A percentile compares a stretch with the other conserved stretches of the same genome.
phyloP scores from a whole-genome alignment of 1,140 invertebrate species.

The Camponotus floridanus region DNA sequence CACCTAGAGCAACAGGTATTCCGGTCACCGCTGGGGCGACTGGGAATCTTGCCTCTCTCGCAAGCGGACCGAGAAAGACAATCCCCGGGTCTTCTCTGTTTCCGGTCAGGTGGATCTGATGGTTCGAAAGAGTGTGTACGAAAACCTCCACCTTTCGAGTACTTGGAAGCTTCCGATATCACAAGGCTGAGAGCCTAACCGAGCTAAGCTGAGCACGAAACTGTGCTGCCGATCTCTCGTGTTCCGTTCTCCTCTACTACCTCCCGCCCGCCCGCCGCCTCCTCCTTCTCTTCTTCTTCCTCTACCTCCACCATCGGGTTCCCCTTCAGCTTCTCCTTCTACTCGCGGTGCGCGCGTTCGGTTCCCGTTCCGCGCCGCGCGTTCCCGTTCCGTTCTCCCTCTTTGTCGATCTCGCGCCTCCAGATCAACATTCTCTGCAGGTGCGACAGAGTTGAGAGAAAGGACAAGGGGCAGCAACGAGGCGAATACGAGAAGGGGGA shows the following conservation, averaged over 20 bases:
- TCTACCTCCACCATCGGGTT: conserved; percentile 66
- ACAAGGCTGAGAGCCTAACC: conserved; percentile 74
- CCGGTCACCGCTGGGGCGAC: conserved; percentile 40
- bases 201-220: conserved; percentile 80
- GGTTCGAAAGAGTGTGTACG: conserved; percentile 24
- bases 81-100: neutral
- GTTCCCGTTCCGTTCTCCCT: conserved; percentile 75
- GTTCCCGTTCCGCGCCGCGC: conserved; percentile 76
- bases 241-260: conserved; percentile 78
- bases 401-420: conserved; percentile 60
- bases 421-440: conserved; percentile 54
- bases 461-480: conserved; percentile 48
- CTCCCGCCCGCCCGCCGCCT: conserved; percentile 51
- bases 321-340: conserved; percentile 76
- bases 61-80: conserved; percentile 17
- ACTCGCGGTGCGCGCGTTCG: conserved; percentile 70
- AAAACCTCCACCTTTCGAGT: conserved; percentile 48
- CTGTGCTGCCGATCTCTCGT: conserved; percentile 84
- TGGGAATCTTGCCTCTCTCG: conserved; percentile 60
- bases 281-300: conserved; percentile 70
- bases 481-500: conserved; percentile 38
- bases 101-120: neutral
- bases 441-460: conserved; percentile 69
- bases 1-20: conserved; percentile 57
- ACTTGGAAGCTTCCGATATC: conserved; percentile 68